Evolutionary conservation across 1,140 invertebrate genomes (phyloP).

Genomic region (Aphelenchoides fujianensis): DNA sequence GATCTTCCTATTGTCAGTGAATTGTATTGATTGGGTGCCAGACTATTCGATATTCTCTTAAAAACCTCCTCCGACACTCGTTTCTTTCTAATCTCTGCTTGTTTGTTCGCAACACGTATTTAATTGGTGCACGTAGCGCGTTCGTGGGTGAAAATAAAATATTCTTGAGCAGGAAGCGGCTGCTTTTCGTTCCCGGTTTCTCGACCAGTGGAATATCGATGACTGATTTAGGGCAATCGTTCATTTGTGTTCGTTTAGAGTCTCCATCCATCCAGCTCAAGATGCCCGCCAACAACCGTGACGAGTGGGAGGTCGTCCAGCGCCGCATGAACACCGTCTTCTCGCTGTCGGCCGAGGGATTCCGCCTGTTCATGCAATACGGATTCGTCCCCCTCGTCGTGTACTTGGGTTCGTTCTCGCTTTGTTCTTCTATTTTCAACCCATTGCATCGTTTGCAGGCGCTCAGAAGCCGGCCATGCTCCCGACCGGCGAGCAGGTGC

Average conservation of each 20-base stretch:
- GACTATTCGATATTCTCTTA: not conserved
- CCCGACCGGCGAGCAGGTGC: constrained; percentile 14
- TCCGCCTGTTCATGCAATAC: constrained; percentile 6
- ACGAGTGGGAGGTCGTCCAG: not conserved
- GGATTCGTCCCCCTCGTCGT: constrained; percentile 21
- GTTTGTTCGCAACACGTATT: too few species aligned
- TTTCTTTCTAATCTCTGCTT: too few species aligned
- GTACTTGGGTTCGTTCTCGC: not conserved
- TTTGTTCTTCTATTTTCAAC: not conserved
- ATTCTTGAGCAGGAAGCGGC: too few species aligned
- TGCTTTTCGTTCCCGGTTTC: too few species aligned
- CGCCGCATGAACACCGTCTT: not conserved
- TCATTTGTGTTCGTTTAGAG: too few species aligned
- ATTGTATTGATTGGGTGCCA: constrained; percentile 15
- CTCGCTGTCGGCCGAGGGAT: constrained; percentile 8
- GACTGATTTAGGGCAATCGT: too few species aligned
- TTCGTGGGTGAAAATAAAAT: too few species aligned
- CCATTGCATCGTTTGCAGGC: not conserved
- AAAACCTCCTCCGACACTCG: too few species aligned
- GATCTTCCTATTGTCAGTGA: not conserved
- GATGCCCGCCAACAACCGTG: constrained; percentile 6
- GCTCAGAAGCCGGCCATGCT: constrained; percentile 19
- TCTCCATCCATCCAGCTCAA: too few species aligned
- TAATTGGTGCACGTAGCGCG: too few species aligned
- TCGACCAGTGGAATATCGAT: too few species aligned